Percentiles rank a stretch among this genome's conserved stretches.
phyloP scores from a whole-genome alignment of 2,888 invertebrate species.

The Lissonota sp. region DNA sequence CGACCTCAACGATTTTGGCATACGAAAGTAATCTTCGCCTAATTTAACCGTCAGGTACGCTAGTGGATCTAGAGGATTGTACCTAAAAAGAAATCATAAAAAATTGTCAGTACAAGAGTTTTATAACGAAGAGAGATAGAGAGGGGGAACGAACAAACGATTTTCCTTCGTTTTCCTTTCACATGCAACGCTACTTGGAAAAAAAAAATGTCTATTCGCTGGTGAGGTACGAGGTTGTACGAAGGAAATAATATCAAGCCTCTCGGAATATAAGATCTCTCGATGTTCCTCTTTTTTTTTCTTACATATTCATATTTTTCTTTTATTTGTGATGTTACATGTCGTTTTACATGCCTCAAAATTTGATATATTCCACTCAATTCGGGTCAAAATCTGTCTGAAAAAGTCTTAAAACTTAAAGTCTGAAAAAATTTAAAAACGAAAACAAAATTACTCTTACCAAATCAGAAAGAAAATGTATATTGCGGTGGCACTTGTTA shows the following conservation, averaged over 20 bases:
- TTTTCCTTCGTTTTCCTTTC: conserved; percentile 9
- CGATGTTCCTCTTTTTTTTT: conserved; percentile 23
- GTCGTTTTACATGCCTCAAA: no score
- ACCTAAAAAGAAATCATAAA: conserved; percentile 75
- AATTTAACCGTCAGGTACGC: conserved; percentile 78
- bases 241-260: conserved; percentile 1
- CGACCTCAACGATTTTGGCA: conserved; percentile 77
- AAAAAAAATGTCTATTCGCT: conserved; percentile 10
- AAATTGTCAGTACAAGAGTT: conserved; percentile 69
- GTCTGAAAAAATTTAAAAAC: no score
- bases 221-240: conserved; percentile 16
- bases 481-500: no score
- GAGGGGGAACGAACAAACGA: not conserved
- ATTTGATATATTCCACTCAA: no score
- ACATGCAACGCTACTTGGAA: conserved; percentile 52
- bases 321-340: not conserved
- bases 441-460: no score
- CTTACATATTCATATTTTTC: not conserved
- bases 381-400: no score
- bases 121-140: conserved; percentile 36
- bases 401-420: no score
- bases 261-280: not conserved
- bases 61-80: conserved; percentile 76
- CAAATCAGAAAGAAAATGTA: no score
- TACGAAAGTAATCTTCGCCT: conserved; percentile 79